These are phyloP conservation scores for Apostichopus parvimensis DNA, from an alignment of 35 echinoderm and acorn worm genomes.

Conservation along the genomic window DNA sequence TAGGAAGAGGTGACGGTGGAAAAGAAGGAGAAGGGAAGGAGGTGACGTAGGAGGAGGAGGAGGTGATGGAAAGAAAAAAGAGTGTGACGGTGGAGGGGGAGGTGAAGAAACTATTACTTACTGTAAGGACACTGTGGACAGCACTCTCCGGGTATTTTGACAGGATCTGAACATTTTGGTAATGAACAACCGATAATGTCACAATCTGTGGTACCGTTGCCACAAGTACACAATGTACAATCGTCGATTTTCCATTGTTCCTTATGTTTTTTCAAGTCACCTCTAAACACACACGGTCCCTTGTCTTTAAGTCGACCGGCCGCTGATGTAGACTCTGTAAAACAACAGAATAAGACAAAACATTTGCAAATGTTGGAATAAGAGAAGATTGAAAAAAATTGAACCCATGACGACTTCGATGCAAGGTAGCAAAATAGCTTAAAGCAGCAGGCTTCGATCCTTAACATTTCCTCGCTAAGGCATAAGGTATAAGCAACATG, in stretches of 20 bases:
- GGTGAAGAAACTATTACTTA: neutral
- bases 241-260: neutral
- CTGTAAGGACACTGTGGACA: neutral
- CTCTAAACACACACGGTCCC: constrained; percentile 10
- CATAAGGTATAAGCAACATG: no score
- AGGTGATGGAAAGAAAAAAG: no score
- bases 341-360: neutral
- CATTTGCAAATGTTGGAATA: neutral
- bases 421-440: no score
- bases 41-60: no score
- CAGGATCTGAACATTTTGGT: neutral
- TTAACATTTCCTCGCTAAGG: no score
- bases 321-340: neutral
- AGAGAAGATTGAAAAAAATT: no score
- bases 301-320: neutral
- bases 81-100: neutral
- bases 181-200: neutral
- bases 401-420: no score
- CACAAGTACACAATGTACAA: neutral
- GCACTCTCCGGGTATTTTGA: neutral
- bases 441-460: no score
- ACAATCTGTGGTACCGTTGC: neutral
- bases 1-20: no score
- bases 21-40: no score
- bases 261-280: neutral